Base-by-base conservation (phyloP, 2,797 vertebrate genomes). In the Mus caroli region DNA sequence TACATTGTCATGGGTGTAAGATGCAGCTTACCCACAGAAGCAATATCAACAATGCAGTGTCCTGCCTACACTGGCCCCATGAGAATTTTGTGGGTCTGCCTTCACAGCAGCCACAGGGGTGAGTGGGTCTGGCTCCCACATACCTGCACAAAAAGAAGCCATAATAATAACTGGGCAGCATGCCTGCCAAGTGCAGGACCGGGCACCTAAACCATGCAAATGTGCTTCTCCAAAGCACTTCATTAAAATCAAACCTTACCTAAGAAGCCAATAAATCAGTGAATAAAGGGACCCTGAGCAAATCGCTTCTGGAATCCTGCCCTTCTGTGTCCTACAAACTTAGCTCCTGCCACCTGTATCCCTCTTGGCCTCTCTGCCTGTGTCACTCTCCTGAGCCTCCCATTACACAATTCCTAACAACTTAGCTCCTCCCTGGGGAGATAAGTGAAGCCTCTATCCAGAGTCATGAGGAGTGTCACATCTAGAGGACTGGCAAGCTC, bases 261-360 rank as follows among this genome's bases (percentile, higher is more conserved):
- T 89, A 62, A 73, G 83, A 95, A 94, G 86, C 89, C 78, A 79
- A 95, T 91, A 94, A 97, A 80, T 34, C 4, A 88, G 94, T 73
- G 46, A 94, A 80, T 84, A 79, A 96, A 90, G 92, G 76, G 80
- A 91, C 46, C 52, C 12, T 28, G 69, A 82, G 86, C 52, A 92
- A 28, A 88, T 56, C 80, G 34, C 71, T 95, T 93, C 91, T 97
- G 94, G 95, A 95, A 92, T 28, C 4, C 67, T 75, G 96, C 87
- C 89, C 91, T 58, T 85, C 90, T 86, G 77, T 56, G 83, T 50
- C 90, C 90, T 60, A 50, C 6, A 19, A 56, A 86, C 19, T 56
- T 37, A 58, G 79, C 78, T 94, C 93, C 62, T 91, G 88, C 76
- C 95, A 96, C 94, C 92, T 94, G 89, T 94, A 88, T n/a, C 62